Evolutionary conservation across 2,113 vertebrate species (phyloP), one percentile per base, ranked within the genome.

Genomic region (Puntigrus tetrazona): DNA sequence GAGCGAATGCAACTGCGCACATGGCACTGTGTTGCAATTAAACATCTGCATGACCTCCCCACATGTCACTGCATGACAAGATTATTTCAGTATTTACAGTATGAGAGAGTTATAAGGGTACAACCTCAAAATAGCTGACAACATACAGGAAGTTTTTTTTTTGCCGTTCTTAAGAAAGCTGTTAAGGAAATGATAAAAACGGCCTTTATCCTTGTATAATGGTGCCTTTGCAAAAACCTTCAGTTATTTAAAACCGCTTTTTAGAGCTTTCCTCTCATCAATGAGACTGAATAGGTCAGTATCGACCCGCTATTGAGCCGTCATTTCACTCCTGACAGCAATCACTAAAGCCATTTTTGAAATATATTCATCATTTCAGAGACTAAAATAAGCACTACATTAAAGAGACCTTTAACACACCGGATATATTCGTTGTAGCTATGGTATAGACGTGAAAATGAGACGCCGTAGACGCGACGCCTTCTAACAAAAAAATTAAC

Each of bases 401-500:
- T 34, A 80, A 65, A 2, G 6, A 52, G 18, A 76, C 14, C 50
- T 59, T 77, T 57, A 38, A 69, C 59, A 61, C 9, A 3, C 29
- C 45, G 59, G 43, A 43, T 55, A 45, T 70, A 25, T 75, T 31
- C 13, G 43, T 14, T 73, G 52, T 63, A n/a, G 59, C 47, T 50
- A 50, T 16, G 50, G 10, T 20, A 45, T 18, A 61, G 50, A 59
- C 22, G 43, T 27, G 50, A 79, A 86, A 84, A 59, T 52, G 29
- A 72, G 20, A 11, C 69, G 10, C 27, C 3, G 10, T 55, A 59
- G 79, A 55, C 47, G 73, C 67, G 47, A 72, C n/a, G 36, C 47
- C 63, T 77, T 36, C 69, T 77, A 75, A 86, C 74, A 84, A 73
- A 88, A 89, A 92, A 91, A 94, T 92, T 90, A 92, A 90, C 87